Evolutionary conservation across 2,113 vertebrate genomes (phyloP).

Genomic region (Axis porcinus): DNA sequence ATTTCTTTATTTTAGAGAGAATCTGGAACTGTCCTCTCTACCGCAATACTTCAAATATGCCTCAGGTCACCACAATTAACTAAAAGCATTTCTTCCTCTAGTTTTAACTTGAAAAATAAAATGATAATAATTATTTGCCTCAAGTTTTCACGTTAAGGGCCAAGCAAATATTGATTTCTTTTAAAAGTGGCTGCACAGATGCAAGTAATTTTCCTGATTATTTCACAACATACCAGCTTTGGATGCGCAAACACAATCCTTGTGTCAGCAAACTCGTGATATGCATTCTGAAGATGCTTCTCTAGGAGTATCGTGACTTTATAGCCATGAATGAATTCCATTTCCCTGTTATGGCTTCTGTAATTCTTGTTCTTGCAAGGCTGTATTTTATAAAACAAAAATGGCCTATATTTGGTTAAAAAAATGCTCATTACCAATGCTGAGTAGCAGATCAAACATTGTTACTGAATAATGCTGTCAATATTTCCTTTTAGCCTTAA

Average conservation of each 20-base stretch:
- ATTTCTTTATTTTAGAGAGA: background rate
- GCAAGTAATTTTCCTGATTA: background rate
- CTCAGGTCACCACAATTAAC: background rate
- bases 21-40: background rate
- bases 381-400: background rate
- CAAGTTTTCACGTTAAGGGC: background rate
- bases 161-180: background rate
- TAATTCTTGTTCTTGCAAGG: background rate
- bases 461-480: background rate
- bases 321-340: background rate
- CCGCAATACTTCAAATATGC: background rate
- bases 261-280: background rate
- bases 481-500: background rate
- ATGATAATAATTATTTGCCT: background rate
- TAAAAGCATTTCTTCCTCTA: background rate
- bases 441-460: background rate
- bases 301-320: background rate
- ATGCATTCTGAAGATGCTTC: background rate
- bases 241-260: background rate
- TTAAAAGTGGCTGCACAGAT: background rate
- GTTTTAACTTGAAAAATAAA: constrained; percentile 35
- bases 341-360: background rate
- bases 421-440: background rate
- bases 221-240: background rate
- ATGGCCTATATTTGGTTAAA: background rate